Base-by-base conservation (phyloP, 2,888 invertebrate genomes). In the Caenorhabditis zanzibari region DNA sequence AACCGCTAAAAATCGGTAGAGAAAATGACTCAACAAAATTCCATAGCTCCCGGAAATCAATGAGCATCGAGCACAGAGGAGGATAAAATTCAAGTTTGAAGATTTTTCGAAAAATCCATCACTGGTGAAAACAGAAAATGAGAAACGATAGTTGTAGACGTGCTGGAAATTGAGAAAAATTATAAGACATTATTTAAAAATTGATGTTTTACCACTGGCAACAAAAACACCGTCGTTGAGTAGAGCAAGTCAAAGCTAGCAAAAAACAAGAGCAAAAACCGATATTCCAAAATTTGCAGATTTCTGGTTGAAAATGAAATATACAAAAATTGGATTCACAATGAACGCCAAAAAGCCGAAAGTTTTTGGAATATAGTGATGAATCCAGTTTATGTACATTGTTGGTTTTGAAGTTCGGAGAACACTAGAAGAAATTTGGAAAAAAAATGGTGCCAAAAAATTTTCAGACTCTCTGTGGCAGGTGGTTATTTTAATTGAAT, bases 131-230 rank as follows among this genome's bases (percentile, higher is more conserved):
- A 54, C 12, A 10, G 26, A 54, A 14, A 54, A 54, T 14, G 24
- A 54, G 47, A 19, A 47, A 0, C 47, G 47, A 47, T 47, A 47
- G 19, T 47, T 47, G 47, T 47, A 19, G 19, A 47, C 47, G 47
- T 47, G 47, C 47, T 47, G 47, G 44, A 44, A 16, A 22, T n/a
- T n/a, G 5, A 14, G 14, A 44, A 16, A 14, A 32, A 7, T 6
- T 32, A 10, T 14, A 0, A 44, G 14, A 16, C 0, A 44, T 12
- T 1, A 16, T 4, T 47, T 0, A 32, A 4, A 28, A 61, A 16
- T 19, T 19, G 56, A 19, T n/a, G n/a, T 47, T 49, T 72, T 24
- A 72, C 72, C n/a, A 72, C 44, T 32, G 72, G 72, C 32, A 73
- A 32, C n/a, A 61, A 16, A 4, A 32, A 19, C 0, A 44, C 35